Base-by-base conservation (phyloP, 92 coral and sea anemone species). In the Bergia puertoricense region DNA sequence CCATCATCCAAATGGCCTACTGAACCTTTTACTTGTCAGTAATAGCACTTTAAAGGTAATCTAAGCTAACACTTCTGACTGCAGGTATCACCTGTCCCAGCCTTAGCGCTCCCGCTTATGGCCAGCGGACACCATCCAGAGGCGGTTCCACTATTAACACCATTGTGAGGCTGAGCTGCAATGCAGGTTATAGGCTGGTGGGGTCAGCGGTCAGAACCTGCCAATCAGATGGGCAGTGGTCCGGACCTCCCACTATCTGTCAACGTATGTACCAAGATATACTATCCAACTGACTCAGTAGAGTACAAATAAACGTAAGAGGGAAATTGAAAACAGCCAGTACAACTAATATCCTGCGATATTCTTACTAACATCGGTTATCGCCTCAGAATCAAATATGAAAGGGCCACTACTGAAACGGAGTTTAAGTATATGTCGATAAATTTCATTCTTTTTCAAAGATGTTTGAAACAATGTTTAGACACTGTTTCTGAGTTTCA, bases 181-280 rank as follows among this genome's bases (percentile, higher is more conserved):
- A 94, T 77, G 91, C 77, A 23, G 98, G 98, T 18, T 95, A 85
- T 77, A 89, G 82, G 62, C 93, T 97, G 71, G 86, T 78, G 43
- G 99, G 99, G 30, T 88, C 98, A 5, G 80, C 88, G 11, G 44
- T 90, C 38, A 83, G 99, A 88, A 92, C 94, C 59, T 97, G 99
- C 72, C 91, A 89, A 82, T 89, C 96, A 38, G 97, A 97, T 89
- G 95, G 93, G 38, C 90, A 88, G 72, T 97, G 99, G 99, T 94
- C 98, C 72, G 99, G 99, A 39, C 45, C 50, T 11, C 85, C 85
- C 40, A 76, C 97, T 42, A 79, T 90, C 41, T 97, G 99, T 91
- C 92, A 89, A 78, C 80, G 99, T 96, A 89, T 80, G 95, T 79
- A 76, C 18, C n/a, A 22, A 62, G 30, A 30, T 30, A 30, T 30